phyloP scores from a whole-genome alignment of 1,140 invertebrate genomes.

The Octopus sinensis region DNA sequence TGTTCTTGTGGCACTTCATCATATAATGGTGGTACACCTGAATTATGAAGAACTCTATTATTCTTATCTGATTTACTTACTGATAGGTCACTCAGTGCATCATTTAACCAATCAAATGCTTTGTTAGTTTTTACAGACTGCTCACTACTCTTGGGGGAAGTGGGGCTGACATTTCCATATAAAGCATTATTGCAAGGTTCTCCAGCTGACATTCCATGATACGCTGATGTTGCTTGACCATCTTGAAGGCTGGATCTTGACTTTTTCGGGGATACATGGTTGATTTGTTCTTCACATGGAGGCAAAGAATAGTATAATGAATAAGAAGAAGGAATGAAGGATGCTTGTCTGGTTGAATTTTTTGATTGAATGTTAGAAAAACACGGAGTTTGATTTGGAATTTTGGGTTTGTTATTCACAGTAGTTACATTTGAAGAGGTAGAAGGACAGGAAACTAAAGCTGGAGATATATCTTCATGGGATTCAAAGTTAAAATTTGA shows the following conservation, averaged over 20 bases:
- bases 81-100: constrained; percentile 46
- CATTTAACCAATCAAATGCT: constrained; percentile 56
- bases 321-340: background rate
- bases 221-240: background rate
- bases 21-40: constrained; percentile 12
- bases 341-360: background rate
- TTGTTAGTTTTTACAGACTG: constrained; percentile 38
- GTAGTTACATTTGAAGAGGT: background rate
- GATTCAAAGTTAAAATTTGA: background rate
- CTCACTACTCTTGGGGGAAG: background rate
- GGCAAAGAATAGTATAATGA: constrained; percentile 21
- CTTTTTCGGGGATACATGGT: constrained; percentile 13
- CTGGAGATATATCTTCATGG: background rate
- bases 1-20: constrained; percentile 31
- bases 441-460: constrained; percentile 5
- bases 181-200: background rate
- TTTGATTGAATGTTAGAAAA: background rate
- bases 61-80: constrained; percentile 31
- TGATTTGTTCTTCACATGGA: constrained; percentile 13
- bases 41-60: background rate
- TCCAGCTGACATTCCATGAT: background rate
- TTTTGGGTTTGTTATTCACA: background rate
- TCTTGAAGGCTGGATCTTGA: constrained; percentile 2
- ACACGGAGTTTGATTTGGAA: background rate
- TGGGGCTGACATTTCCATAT: background rate